Evolutionary conservation across 2,113 vertebrate species (phyloP).

Genomic region (Pantherophis guttatus): DNA sequence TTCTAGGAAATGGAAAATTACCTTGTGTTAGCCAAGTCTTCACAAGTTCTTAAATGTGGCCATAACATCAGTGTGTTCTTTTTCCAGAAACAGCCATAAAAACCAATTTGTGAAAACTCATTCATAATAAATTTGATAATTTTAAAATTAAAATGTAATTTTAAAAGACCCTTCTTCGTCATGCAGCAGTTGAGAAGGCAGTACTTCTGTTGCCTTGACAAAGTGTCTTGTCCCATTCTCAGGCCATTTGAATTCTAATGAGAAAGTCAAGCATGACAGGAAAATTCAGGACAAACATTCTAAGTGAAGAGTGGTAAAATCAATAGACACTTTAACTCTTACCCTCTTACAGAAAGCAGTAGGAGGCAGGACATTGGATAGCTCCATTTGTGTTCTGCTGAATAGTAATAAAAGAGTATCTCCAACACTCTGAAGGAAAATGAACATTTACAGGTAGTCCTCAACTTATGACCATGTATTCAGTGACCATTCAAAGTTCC

Average conservation of each 20-base stretch:
- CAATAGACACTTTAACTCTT: not conserved
- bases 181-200: not conserved
- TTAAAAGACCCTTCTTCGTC: not conserved
- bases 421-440: not conserved
- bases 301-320: not conserved
- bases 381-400: not conserved
- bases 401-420: not conserved
- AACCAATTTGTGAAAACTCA: not conserved
- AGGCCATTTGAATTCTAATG: not conserved
- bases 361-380: not conserved
- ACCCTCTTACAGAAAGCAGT: not conserved
- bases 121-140: not conserved
- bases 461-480: too few relatives aligned
- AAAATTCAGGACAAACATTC: not conserved
- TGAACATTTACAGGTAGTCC: not conserved
- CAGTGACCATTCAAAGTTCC: too few relatives aligned
- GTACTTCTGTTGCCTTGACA: not conserved
- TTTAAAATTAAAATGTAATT: too few relatives aligned
- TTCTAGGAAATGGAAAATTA: not conserved
- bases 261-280: not conserved
- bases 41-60: not conserved
- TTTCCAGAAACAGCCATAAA: not conserved
- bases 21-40: not conserved
- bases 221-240: not conserved
- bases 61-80: not conserved